These are phyloP conservation scores for Brachystomella parvula DNA, from an alignment of 1,140 invertebrate genomes.

Conservation along the genomic window DNA sequence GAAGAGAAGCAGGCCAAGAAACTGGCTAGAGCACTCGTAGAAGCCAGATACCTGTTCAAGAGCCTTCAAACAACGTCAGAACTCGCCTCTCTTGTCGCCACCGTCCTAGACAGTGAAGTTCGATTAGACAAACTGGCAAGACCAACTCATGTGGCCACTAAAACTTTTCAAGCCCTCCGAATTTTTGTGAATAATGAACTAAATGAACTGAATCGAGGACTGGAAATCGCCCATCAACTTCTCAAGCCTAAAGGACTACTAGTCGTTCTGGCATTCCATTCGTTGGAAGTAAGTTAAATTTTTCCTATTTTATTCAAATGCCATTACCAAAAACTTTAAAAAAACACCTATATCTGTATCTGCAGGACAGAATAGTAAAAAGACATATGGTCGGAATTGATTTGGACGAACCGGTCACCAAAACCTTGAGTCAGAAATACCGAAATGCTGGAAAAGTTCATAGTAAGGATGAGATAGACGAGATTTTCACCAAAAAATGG, in stretches of 20 bases:
- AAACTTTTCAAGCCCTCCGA: slow-evolving; percentile 86
- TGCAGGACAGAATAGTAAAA: slow-evolving; percentile 86
- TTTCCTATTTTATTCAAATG: background rate
- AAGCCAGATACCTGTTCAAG: slow-evolving; percentile 73
- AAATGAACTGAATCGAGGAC: slow-evolving; percentile 87
- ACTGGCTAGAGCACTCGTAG: slow-evolving; percentile 79
- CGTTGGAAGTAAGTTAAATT: slow-evolving; percentile 52
- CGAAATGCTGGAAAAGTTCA: slow-evolving; percentile 38
- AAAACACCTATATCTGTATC: background rate
- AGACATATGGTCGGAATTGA: slow-evolving; percentile 73
- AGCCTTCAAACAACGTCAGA: slow-evolving; percentile 73
- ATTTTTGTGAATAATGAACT: slow-evolving; percentile 97
- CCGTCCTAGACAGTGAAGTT: slow-evolving; percentile 52
- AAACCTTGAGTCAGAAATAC: slow-evolving; percentile 39
- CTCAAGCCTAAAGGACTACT: slow-evolving; percentile 68
- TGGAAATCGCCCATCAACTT: slow-evolving; percentile 66
- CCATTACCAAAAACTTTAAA: background rate
- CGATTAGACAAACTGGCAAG: slow-evolving; percentile 62
- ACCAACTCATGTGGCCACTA: slow-evolving; percentile 73
- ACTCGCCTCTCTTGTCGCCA: slow-evolving; percentile 67
- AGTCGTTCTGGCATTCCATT: slow-evolving; percentile 82
- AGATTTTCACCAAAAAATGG: slow-evolving; percentile 61
- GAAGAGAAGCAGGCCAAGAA: slow-evolving; percentile 79
- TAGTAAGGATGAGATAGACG: slow-evolving; percentile 48
- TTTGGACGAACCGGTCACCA: slow-evolving; percentile 46